These are phyloP conservation scores for Apogon hyalosoma DNA, from an alignment of 2,797 vertebrate genomes.

Conservation along the genomic window DNA sequence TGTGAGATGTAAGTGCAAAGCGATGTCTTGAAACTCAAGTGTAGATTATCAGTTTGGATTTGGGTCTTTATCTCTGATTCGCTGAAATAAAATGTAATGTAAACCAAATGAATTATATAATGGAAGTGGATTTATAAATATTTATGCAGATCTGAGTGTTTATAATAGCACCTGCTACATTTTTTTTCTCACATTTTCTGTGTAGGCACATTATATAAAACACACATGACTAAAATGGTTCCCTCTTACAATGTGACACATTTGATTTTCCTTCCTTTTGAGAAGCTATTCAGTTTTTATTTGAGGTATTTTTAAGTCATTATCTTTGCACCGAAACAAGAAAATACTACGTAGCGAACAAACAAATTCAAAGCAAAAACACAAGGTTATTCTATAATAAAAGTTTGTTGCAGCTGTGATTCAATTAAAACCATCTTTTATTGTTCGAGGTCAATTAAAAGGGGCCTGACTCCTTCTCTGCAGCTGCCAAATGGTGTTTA, in stretches of 20 bases:
- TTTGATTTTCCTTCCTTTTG: neutral
- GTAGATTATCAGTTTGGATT: neutral
- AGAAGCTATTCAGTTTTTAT: neutral
- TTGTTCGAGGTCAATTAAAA: constrained; percentile 57
- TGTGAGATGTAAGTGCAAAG: neutral
- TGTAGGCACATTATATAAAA: no score
- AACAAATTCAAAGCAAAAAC: constrained; percentile 12
- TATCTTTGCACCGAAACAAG: constrained; percentile 21
- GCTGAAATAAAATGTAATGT: no score
- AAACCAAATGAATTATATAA: neutral
- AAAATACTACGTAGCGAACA: neutral
- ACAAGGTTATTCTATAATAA: constrained; percentile 15
- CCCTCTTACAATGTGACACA: neutral
- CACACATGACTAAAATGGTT: no score
- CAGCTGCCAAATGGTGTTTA: constrained; percentile 44
- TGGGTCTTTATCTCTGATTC: neutral
- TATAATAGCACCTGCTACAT: neutral
- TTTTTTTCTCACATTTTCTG: no score
- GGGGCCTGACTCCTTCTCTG: constrained; percentile 12
- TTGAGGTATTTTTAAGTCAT: neutral
- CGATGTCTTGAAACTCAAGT: neutral
- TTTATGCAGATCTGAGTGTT: neutral
- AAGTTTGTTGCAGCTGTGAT: constrained; percentile 39
- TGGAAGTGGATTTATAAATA: neutral
- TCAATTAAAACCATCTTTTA: constrained; percentile 51